Evolutionary conservation across 1,140 invertebrate genomes (phyloP).

Genomic region (Agrilus planipennis): DNA sequence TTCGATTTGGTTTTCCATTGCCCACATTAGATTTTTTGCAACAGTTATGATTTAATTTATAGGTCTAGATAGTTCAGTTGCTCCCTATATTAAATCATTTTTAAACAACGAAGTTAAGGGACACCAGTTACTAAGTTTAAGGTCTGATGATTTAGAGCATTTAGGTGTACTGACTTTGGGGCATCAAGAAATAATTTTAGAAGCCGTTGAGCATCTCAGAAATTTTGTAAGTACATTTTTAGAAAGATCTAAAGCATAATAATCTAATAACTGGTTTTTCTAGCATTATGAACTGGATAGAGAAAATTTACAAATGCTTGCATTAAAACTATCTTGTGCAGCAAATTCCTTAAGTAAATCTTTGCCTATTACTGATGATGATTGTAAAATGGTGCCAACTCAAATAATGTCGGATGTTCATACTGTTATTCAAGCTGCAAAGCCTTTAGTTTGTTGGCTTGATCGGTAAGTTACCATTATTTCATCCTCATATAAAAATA

Average conservation of each 20-base stretch:
- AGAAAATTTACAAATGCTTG: constrained; percentile 81
- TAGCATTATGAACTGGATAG: constrained; percentile 82
- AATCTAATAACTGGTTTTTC: too few relatives aligned
- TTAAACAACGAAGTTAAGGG: constrained; percentile 71
- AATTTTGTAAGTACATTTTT: constrained; percentile 74
- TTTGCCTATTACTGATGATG: constrained; percentile 44
- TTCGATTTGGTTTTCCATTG: neutral
- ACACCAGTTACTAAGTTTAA: constrained; percentile 66
- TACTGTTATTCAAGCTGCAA: constrained; percentile 69
- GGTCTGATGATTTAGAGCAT: constrained; percentile 76
- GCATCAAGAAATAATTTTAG: constrained; percentile 85
- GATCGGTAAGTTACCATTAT: constrained; percentile 54
- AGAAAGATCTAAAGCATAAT: too few relatives aligned
- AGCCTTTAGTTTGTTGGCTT: constrained; percentile 77
- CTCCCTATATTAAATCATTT: constrained; percentile 72
- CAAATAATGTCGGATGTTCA: constrained; percentile 73
- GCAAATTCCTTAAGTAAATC: constrained; percentile 69
- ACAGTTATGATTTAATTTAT: constrained; percentile 23
- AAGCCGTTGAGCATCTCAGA: constrained; percentile 77
- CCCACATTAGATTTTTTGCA: constrained; percentile 1
- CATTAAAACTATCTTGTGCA: constrained; percentile 70
- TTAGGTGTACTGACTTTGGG: constrained; percentile 74
- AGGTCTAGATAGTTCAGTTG: constrained; percentile 73
- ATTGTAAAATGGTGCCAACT: constrained; percentile 60
- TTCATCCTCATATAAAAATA: too few relatives aligned